phyloP scores from a whole-genome alignment of 2,113 vertebrate genomes.

The Dascyllus trimaculatus region DNA sequence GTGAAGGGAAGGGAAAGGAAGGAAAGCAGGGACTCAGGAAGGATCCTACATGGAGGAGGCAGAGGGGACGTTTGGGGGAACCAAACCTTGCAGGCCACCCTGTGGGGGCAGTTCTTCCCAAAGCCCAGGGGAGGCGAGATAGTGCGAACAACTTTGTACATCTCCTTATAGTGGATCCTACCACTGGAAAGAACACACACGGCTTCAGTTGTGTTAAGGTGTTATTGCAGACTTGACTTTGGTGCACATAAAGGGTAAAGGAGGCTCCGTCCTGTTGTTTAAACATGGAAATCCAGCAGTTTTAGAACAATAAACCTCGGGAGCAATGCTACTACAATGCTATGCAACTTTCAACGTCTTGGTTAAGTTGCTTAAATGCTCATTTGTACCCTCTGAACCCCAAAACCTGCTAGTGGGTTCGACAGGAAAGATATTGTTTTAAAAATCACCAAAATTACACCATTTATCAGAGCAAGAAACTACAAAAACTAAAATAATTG shows the following conservation, averaged over 20 bases:
- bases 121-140: slow-evolving; percentile 99
- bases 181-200: slow-evolving; percentile 97
- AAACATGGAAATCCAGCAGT: neutral
- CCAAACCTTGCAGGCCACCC: slow-evolving; percentile 99
- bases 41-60: slow-evolving; percentile 77
- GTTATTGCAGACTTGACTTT: slow-evolving; percentile 9
- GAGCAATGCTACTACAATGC: neutral
- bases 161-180: slow-evolving; percentile 99
- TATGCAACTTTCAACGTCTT: neutral
- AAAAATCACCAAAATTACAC: too few species aligned
- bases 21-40: slow-evolving; percentile 77
- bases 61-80: slow-evolving; percentile 80
- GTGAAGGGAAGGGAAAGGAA: slow-evolving; percentile 55
- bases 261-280: neutral
- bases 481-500: too few species aligned
- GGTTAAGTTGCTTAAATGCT: too few species aligned
- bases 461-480: too few species aligned
- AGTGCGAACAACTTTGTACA: slow-evolving; percentile 99
- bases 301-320: neutral
- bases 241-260: slow-evolving; percentile 5
- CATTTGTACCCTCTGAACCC: neutral
- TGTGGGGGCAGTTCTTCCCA: slow-evolving; percentile 99
- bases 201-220: slow-evolving; percentile 76
- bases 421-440: too few species aligned
- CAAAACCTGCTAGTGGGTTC: too few species aligned